Conservation (phyloP, 2,113 vertebrate species). For the human region DNA sequence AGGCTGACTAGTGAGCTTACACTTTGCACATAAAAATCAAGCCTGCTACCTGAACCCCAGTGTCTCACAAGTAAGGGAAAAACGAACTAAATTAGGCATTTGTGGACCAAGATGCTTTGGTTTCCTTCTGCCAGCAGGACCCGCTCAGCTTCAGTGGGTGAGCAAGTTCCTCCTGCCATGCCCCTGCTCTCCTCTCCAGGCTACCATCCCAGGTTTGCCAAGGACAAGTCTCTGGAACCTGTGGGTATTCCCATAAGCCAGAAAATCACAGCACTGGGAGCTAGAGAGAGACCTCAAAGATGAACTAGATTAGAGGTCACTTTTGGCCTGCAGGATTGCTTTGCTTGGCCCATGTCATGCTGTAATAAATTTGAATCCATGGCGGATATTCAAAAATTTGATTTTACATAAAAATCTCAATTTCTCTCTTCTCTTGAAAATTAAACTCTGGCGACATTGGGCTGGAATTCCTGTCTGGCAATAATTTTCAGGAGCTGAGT, state of each 20-base stretch:
- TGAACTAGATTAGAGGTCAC: neutral
- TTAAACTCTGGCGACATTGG: neutral
- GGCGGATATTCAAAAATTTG: neutral
- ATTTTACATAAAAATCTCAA: slow-evolving; percentile 11
- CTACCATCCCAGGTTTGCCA: neutral
- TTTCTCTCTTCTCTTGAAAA: slow-evolving; percentile 11
- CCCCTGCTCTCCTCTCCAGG: neutral
- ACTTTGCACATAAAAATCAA: slow-evolving; percentile 42
- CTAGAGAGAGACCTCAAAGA: neutral
- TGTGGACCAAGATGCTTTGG: neutral
- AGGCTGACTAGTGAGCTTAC: slow-evolving; percentile 44
- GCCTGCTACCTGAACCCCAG: slow-evolving; percentile 48
- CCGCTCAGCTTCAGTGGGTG: neutral
- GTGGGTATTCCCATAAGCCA: fast-evolving
- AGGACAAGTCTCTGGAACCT: neutral
- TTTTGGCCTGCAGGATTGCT: neutral
- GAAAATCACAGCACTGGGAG: neutral
- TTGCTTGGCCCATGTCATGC: neutral
- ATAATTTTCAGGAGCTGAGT: neutral
- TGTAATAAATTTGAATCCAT: neutral
- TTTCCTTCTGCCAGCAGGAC: neutral
- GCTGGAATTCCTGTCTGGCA: neutral
- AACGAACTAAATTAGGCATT: fast-evolving
- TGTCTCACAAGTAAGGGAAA: neutral
- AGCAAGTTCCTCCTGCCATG: neutral